Evolutionary conservation across 2,888 invertebrate species (phyloP), one percentile per base, ranked within the genome.

Genomic region (Pseudococcus longispinus): DNA sequence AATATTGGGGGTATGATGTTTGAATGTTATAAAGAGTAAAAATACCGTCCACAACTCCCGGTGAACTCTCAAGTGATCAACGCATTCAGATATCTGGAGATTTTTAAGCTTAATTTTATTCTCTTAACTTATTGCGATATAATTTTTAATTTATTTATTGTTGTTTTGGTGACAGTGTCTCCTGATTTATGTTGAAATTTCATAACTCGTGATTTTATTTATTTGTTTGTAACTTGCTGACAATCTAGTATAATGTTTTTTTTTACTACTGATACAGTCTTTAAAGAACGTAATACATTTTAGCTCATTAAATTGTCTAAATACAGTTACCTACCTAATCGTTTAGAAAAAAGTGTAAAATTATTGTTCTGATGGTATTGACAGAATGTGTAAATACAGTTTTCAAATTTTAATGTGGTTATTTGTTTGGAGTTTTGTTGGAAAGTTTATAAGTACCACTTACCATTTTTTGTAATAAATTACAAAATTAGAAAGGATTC

Each of bases 311-410:
- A 80, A 80, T 80, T 80, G 29, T 80, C 23, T 80, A 42, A 80
- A 80, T 80, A 80, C 77, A 80, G 77, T 80, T 80, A 80, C 77
- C 77, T 80, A 80, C 42, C 42, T 80, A 80, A 80, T 80, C 77
- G 77, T 80, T 42, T 80, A 80, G 77, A 80, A 42, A 80, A 37
- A 60, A 60, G 23, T 70, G 42, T 80, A 80, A 80, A 74, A 37
- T 74, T 65, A 70, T 70, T 80, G 77, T 80, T 80, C 77, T 80
- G 77, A 80, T 80, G 77, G 77, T 80, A 80, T 42, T 80, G 77
- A 80, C 77, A 42, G 77, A 80, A 42, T 80, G 42, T 80, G 77
- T 80, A 80, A 80, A 80, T 80, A 80, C 77, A 80, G 77, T 80
- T 37, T 80, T 80, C 77, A 80, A 42, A 80, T 42, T 80, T 80